These are phyloP conservation scores for Psettodes erumei DNA, from an alignment of 2,113 vertebrate genomes.

Conservation along the genomic window DNA sequence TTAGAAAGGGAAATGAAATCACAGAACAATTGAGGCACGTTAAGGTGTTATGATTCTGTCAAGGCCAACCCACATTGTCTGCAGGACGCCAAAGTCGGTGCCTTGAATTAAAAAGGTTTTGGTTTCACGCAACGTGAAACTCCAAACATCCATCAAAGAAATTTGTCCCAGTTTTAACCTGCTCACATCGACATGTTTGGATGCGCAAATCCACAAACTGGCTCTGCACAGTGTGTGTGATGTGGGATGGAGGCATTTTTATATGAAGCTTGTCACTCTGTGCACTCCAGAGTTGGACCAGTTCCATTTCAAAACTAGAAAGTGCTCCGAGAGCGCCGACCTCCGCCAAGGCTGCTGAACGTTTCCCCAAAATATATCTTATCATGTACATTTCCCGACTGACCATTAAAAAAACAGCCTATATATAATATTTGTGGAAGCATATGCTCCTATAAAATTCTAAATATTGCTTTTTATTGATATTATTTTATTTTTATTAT, in stretches of 20 bases:
- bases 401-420: too few relatives aligned
- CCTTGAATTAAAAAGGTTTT: not conserved
- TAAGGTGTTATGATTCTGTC: not conserved
- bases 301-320: conserved; percentile 26
- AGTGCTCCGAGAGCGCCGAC: too few relatives aligned
- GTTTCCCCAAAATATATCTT: too few relatives aligned
- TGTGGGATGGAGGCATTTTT: not conserved
- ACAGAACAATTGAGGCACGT: not conserved
- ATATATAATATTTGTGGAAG: too few relatives aligned
- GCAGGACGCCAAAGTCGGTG: not conserved
- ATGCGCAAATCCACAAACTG: not conserved
- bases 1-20: not conserved
- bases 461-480: too few relatives aligned
- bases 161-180: not conserved
- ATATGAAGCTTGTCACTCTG: conserved; percentile 10
- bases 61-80: not conserved
- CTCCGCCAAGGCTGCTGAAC: too few relatives aligned
- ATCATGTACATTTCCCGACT: too few relatives aligned
- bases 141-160: not conserved
- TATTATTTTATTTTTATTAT: too few relatives aligned
- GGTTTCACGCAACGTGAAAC: not conserved
- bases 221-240: not conserved
- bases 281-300: conserved; percentile 30
- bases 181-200: not conserved
- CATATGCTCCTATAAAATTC: too few relatives aligned